These are phyloP conservation scores for Orthosia gothica DNA, from an alignment of 2,888 invertebrate species.

Conservation along the genomic window DNA sequence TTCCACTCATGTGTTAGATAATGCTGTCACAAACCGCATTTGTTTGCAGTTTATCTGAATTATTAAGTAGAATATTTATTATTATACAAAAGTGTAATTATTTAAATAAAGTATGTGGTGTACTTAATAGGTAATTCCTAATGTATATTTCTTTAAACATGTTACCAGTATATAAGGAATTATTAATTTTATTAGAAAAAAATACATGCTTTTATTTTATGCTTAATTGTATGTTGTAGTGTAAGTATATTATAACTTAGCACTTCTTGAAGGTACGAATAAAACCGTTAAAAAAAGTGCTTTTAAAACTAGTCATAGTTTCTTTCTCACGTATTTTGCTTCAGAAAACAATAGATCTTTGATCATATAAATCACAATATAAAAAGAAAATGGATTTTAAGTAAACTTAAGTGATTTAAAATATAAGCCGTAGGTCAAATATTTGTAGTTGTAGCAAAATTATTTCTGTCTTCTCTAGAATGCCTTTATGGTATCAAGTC, in stretches of 20 bases:
- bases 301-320: conserved; percentile 35
- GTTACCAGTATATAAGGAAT: conserved; percentile 49
- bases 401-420: conserved; percentile 18
- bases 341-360: not conserved
- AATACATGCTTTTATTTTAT: not conserved
- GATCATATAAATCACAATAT: conserved; percentile 22
- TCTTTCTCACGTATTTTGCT: conserved; percentile 11
- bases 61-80: conserved; percentile 33
- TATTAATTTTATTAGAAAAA: conserved; percentile 22
- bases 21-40: conserved; percentile 19
- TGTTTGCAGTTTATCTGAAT: conserved; percentile 12
- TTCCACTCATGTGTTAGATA: not conserved
- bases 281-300: too few relatives aligned
- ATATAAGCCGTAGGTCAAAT: not conserved
- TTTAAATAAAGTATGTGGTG: conserved; percentile 35
- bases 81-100: conserved; percentile 4
- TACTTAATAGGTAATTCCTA: conserved; percentile 49
- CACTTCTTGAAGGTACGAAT: conserved; percentile 10
- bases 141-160: conserved; percentile 16
- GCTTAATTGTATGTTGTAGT: conserved; percentile 37
- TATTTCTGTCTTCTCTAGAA: not conserved
- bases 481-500: not conserved
- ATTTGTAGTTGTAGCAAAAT: not conserved
- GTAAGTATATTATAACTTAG: conserved; percentile 20
- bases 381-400: conserved; percentile 14